A percentile compares a stretch with the other conserved stretches of the same genome.
Conservation (phyloP, 2,797 vertebrate genomes). For the Clamator glandarius region DNA sequence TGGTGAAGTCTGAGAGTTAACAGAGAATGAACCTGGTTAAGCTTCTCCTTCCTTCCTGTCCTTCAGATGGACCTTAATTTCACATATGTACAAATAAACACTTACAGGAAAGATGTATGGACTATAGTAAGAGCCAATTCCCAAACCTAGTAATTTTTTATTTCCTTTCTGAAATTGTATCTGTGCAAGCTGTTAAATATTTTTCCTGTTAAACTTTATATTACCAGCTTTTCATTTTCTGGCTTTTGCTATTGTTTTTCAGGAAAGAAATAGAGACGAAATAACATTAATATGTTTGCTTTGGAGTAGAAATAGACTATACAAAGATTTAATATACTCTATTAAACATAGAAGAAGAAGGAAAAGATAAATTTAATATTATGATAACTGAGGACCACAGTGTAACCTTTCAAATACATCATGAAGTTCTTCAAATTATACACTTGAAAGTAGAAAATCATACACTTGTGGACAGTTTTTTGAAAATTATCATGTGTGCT, state of each 20-base stretch:
- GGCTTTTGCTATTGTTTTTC: neutral
- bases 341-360: neutral
- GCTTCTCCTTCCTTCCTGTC: neutral
- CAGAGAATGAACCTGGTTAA: neutral
- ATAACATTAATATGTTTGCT: neutral
- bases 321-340: neutral
- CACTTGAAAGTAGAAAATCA: neutral
- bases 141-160: neutral
- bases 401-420: neutral
- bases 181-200: neutral
- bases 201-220: neutral
- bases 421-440: neutral
- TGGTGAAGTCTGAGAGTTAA: neutral
- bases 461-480: neutral
- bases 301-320: neutral
- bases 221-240: neutral
- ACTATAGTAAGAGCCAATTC: neutral
- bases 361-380: neutral
- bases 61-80: neutral
- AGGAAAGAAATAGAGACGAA: neutral
- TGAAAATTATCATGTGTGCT: neutral
- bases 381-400: neutral
- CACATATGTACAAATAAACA: neutral
- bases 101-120: neutral
- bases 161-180: neutral